These are phyloP conservation scores for Lysiphlebus fabarum DNA, from an alignment of 1,140 invertebrate species.

Conservation along the genomic window DNA sequence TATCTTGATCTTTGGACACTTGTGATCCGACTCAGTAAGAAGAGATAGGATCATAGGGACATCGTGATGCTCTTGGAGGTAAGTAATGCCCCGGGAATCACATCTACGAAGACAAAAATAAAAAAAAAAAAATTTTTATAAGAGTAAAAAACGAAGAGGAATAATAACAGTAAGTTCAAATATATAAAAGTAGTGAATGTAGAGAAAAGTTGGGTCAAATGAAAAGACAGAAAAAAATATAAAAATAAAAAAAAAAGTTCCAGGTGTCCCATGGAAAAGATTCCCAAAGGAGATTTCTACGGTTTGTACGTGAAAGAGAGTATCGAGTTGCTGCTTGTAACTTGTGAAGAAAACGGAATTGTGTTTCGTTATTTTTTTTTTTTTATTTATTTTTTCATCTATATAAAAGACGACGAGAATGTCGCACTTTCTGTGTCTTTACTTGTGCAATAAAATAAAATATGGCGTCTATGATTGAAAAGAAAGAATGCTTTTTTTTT, in stretches of 20 bases:
- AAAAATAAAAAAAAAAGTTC: constrained; percentile 24
- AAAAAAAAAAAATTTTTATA: not conserved
- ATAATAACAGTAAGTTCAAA: not conserved
- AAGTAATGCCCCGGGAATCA: too few species aligned
- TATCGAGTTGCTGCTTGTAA: constrained; percentile 26
- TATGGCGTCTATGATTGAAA: constrained; percentile 12
- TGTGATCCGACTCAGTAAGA: not conserved
- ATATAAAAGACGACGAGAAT: not conserved
- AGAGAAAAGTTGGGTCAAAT: too few species aligned
- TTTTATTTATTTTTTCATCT: constrained; percentile 12
- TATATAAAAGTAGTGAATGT: not conserved
- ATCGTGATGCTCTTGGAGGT: not conserved
- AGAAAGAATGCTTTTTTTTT: constrained; percentile 10
- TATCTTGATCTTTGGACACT: too few species aligned
- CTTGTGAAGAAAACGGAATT: constrained; percentile 33
- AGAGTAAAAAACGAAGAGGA: not conserved
- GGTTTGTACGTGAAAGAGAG: constrained; percentile 28
- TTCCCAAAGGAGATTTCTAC: constrained; percentile 38
- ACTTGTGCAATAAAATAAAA: constrained; percentile 11
- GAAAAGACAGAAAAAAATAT: constrained; percentile 11
- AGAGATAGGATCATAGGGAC: not conserved
- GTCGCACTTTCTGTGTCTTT: not conserved
- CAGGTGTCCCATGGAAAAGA: constrained; percentile 41
- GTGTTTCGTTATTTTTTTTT: constrained; percentile 28
- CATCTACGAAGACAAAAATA: not conserved